Base-by-base conservation (phyloP, 1,140 invertebrate species). In the Sminthurinus signatus region DNA sequence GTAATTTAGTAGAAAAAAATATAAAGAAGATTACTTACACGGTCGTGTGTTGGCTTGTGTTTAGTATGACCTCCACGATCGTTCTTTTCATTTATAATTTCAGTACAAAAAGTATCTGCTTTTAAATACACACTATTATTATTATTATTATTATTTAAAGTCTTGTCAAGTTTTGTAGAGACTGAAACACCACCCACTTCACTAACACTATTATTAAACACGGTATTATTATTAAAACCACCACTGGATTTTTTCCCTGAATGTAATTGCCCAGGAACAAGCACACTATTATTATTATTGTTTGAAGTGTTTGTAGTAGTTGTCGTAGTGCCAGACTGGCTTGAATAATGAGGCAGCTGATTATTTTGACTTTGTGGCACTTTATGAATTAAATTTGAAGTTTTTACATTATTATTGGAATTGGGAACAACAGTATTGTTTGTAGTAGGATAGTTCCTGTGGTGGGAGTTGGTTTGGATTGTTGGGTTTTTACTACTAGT, bases 11-110 rank as follows among this genome's bases (percentile, higher is more conserved):
- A 50, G 3, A 51, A 19, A n/a, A 42, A 14, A 4, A n/a, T 23
- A 39, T 15, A 66, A 28, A 62, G 15, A 52, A 31, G 15, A 54
- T 25, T 2, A 59, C 67, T 69, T 65, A 69, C 68, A 58, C 68
- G 64, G 25, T 66, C 64, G 19, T 64, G 56, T 62, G 64, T 55
- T 23, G 67, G 62, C 29, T 57, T 69, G 48, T 44, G 56, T 1
- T 36, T 58, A 32, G 42, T 29, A 46, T 48, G 27, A 8, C 5
- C 5, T 8, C 32, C 32, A 55, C 46, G n/a, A 23, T 50, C 21
- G 23, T 52, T 32, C 43, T 56, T 60, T n/a, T 60, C 52, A 50
- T 46, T 27, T 59, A 32, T 36, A 36, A 25, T 48, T 25, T 31
- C 39, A 28, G 32, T 19, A 57, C 21, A 19, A 17, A 12, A 14